phyloP scores from a whole-genome alignment of 2,888 invertebrate genomes.

The Lasioglossum figueresi region DNA sequence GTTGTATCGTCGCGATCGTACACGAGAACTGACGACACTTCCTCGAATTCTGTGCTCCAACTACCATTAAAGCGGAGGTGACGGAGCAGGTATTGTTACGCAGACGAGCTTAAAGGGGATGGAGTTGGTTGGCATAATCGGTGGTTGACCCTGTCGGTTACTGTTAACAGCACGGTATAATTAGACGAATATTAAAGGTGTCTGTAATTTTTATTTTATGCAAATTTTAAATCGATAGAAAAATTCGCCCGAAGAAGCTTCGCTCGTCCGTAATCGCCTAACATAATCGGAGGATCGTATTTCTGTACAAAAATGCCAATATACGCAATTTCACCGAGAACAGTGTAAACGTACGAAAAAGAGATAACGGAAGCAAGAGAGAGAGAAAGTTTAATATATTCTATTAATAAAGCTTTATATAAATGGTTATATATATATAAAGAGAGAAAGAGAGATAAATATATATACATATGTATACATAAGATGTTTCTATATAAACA shows the following conservation, averaged over 20 bases:
- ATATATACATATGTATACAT: constrained; percentile 58
- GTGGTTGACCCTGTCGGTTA: not conserved
- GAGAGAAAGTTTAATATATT: constrained; percentile 71
- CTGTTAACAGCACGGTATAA: not conserved
- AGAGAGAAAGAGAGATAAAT: constrained; percentile 47
- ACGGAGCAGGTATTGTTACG: not conserved
- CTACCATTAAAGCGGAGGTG: not conserved
- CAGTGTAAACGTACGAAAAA: constrained; percentile 1
- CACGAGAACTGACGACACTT: not conserved
- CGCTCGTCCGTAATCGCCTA: constrained; percentile 16
- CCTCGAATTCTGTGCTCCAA: constrained; percentile 1
- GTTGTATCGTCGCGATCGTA: not conserved
- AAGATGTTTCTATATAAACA: constrained; percentile 59
- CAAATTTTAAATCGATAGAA: not conserved
- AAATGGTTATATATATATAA: constrained; percentile 64
- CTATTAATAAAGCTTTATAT: constrained; percentile 71
- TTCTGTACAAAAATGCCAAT: constrained; percentile 62
- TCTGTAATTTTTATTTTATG: not conserved
- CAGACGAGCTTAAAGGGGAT: not conserved
- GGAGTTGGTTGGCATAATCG: not conserved
- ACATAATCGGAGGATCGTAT: constrained; percentile 26
- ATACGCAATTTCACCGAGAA: constrained; percentile 54
- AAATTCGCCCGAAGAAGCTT: not conserved
- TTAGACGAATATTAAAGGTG: not conserved
- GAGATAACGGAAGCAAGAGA: not conserved